Base-by-base conservation (phyloP, 2,797 vertebrate species). In the Galagoides demidoff region DNA sequence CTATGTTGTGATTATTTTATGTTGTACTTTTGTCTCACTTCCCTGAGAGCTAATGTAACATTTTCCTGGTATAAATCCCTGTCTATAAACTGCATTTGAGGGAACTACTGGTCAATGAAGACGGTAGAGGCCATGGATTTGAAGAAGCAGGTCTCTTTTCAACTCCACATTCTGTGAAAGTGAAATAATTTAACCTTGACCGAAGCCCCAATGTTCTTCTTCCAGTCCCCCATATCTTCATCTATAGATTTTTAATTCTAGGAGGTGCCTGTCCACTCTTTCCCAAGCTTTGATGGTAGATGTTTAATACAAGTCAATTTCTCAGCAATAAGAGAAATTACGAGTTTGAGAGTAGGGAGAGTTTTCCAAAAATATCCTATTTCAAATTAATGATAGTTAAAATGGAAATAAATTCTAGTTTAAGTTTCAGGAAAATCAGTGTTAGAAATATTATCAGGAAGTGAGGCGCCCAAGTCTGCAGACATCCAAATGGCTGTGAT, bases 321-420 rank as follows among this genome's bases (percentile, higher is more conserved):
- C 55, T 89, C 34, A n/a, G 2, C 11, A 59, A 37, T 79, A 66
- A 59, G 14, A 85, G 34, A 49, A 66, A 12, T 45, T 43, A 7
- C 39, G 6, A 34, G 1, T 61, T 23, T 64, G 29, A 86, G 84
- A 57, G 8, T 37, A 11, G 9, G 14, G 57, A 17, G 12, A 81
- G 9, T 49, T 79, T 34, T 84, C 31, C 1, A 49, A 73, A 89
- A 45, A 31, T 43, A 34, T 78, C 17, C 25, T 11, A 22, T 78
- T 79, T 89, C 64, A 95, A 71, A 73, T 79, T 64, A 85, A 49
- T 85, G 59, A 49, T 13, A 85, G 43, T 63, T 73, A 37, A 86
- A 91, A 37, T 82, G 39, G 57, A 82, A 87, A 66, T 52, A 37
- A 66, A 45, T 91, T 45, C 57, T 78, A 45, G 49, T 64, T 52